Evolutionary conservation across 2,797 vertebrate species (phyloP).

Genomic region (Onychomys arenicola): DNA sequence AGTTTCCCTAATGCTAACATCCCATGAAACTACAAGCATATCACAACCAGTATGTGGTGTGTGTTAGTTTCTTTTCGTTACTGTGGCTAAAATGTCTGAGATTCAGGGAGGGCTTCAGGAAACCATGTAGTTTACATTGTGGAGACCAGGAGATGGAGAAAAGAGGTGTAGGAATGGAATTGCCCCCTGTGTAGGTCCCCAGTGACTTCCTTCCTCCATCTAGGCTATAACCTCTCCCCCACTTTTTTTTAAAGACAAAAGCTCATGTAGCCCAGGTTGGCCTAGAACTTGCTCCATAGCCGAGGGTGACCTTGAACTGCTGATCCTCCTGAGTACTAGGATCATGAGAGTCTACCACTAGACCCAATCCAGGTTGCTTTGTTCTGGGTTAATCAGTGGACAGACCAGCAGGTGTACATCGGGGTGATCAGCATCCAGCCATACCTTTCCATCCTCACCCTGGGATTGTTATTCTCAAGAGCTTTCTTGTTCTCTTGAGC

Average conservation of each 20-base stretch:
- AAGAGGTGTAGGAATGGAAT: neutral
- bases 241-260: too few species aligned
- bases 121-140: neutral
- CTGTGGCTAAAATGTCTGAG: neutral
- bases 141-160: neutral
- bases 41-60: neutral
- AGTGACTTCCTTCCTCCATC: neutral
- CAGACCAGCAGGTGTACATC: neutral
- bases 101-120: neutral
- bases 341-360: neutral
- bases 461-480: neutral
- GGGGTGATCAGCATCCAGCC: neutral
- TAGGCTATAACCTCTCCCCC: neutral
- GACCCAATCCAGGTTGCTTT: neutral
- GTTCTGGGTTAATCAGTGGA: neutral
- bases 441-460: neutral
- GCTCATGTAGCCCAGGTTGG: neutral
- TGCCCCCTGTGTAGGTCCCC: neutral
- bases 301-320: neutral
- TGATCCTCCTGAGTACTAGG: neutral
- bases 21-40: neutral
- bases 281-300: neutral
- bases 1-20: neutral
- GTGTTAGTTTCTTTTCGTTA: neutral
- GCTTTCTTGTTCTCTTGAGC: neutral